Evolutionary conservation across 1,140 invertebrate genomes (phyloP).

Genomic region (Drosophila kohkoa): DNA sequence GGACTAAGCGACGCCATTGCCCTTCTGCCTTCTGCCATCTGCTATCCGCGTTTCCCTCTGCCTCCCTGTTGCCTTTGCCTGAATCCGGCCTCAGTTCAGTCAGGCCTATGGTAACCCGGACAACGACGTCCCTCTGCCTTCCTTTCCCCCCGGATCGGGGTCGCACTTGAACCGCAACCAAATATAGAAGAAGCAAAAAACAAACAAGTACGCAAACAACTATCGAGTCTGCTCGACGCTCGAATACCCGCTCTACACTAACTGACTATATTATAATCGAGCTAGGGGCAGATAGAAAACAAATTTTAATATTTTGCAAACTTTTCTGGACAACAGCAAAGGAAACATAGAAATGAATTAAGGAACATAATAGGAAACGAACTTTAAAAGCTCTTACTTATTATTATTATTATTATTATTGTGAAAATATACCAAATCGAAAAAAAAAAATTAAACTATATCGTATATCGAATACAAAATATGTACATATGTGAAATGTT

Average conservation of each 20-base stretch:
- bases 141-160: not conserved
- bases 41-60: not conserved
- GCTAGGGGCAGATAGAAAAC: too few species aligned
- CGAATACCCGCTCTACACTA: not conserved
- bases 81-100: not conserved
- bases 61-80: not conserved
- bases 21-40: not conserved
- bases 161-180: constrained; percentile 39
- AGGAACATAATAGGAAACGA: too few species aligned
- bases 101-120: constrained; percentile 20
- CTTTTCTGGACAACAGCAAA: too few species aligned
- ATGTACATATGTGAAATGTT: too few species aligned
- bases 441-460: too few species aligned
- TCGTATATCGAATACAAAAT: too few species aligned
- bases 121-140: constrained; percentile 1
- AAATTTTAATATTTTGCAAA: too few species aligned
- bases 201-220: not conserved
- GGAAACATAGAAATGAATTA: too few species aligned
- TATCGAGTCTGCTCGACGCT: not conserved
- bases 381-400: too few species aligned
- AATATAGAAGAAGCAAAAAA: constrained; percentile 8
- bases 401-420: too few species aligned
- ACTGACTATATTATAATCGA: too few species aligned
- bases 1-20: constrained; percentile 36
- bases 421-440: too few species aligned